Evolutionary conservation across 1,140 invertebrate species (phyloP).

Genomic region (Prorops nasuta): DNA sequence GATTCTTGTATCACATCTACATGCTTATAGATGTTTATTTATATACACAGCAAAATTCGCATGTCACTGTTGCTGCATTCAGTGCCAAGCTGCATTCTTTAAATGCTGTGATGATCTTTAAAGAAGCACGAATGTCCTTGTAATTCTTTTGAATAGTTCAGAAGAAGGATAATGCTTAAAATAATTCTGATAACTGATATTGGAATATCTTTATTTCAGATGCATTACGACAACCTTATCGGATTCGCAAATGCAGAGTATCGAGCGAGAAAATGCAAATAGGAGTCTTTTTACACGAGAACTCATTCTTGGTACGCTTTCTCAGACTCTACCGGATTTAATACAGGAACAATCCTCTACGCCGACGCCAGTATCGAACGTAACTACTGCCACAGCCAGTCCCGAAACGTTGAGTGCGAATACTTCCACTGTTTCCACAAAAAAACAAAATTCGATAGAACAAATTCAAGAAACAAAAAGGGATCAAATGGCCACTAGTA

Average conservation of each 20-base stretch:
- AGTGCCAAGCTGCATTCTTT: too few relatives aligned
- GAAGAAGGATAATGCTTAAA: too few relatives aligned
- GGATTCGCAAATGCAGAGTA: slow-evolving; percentile 58
- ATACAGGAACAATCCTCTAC: slow-evolving; percentile 36
- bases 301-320: slow-evolving; percentile 64
- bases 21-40: too few relatives aligned
- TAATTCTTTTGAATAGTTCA: too few relatives aligned
- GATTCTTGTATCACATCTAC: too few relatives aligned
- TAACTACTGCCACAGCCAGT: slow-evolving; percentile 42
- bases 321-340: slow-evolving; percentile 51
- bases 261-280: slow-evolving; percentile 64
- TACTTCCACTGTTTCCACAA: slow-evolving; percentile 31
- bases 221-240: slow-evolving; percentile 61
- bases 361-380: slow-evolving; percentile 40
- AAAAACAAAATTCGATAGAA: slow-evolving; percentile 35
- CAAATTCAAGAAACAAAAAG: slow-evolving; percentile 42
- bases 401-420: slow-evolving; percentile 43
- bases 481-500: slow-evolving; percentile 33
- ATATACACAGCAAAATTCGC: too few relatives aligned
- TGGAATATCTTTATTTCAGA: slow-evolving; percentile 44
- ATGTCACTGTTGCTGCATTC: too few relatives aligned
- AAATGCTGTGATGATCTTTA: too few relatives aligned
- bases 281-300: slow-evolving; percentile 71
- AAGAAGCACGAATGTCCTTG: too few relatives aligned
- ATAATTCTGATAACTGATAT: too few relatives aligned